A percentile compares a stretch with the other conserved stretches of the same genome.
Evolutionary conservation across 2,888 invertebrate species (phyloP).

Genomic region (Podabrus alpinus): DNA sequence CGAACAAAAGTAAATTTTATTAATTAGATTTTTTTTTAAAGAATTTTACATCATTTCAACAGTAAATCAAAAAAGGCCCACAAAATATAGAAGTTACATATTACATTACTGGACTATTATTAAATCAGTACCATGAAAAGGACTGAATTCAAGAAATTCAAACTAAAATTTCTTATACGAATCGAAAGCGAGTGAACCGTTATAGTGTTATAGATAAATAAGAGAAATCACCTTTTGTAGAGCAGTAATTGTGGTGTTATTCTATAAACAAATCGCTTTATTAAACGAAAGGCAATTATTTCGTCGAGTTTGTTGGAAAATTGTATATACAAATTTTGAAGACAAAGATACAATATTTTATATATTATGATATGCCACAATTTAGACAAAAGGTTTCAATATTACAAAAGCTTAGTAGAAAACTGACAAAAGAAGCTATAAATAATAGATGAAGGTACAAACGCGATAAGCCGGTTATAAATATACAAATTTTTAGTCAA

Average conservation of each 20-base stretch:
- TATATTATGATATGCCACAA: background rate
- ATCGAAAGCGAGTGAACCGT: background rate
- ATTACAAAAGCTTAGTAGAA: slow-evolving; percentile 12
- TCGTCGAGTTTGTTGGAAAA: background rate
- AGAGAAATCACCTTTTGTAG: background rate
- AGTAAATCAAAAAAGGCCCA: no score
- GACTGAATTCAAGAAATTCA: background rate
- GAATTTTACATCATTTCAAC: no score
- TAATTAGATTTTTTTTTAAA: no score
- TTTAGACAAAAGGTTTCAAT: slow-evolving; percentile 3
- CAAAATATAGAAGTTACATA: no score
- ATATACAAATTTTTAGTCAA: background rate
- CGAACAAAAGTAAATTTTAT: no score
- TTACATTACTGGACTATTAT: no score
- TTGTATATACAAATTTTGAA: background rate
- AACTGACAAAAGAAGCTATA: slow-evolving; percentile 14
- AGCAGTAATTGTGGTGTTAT: background rate
- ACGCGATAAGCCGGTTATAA: slow-evolving; percentile 1
- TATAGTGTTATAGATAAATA: background rate
- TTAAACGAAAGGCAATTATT: background rate
- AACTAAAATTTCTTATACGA: background rate
- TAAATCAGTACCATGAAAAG: no score
- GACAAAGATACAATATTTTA: background rate
- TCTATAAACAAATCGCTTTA: background rate
- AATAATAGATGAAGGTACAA: slow-evolving; percentile 15